A percentile compares a stretch with the other conserved stretches of the same genome.
Evolutionary conservation across 2,888 invertebrate genomes (phyloP).

Genomic region (Sesia apiformis): DNA sequence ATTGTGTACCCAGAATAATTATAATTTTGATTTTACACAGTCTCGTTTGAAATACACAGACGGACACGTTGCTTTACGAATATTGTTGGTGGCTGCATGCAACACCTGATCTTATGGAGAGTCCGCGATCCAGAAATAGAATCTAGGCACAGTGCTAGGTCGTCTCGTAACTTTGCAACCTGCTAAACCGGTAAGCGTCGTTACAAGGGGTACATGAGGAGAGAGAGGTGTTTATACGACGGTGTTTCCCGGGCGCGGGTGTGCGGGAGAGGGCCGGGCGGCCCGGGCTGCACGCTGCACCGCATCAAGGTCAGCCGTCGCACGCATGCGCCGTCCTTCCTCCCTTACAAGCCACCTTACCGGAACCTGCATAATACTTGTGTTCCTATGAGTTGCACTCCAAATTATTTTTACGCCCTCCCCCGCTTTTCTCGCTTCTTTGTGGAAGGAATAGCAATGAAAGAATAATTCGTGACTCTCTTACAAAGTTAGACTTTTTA

Average conservation of each 20-base stretch:
- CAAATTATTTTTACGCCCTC: constrained; percentile 28
- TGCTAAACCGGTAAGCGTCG: constrained; percentile 66
- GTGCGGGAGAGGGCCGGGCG: constrained; percentile 17
- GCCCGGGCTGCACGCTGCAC: constrained; percentile 64
- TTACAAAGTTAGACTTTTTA: no score
- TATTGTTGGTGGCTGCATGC: background rate
- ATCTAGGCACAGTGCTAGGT: constrained; percentile 34
- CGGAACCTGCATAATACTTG: constrained; percentile 43
- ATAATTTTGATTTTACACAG: no score
- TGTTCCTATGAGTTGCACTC: constrained; percentile 49
- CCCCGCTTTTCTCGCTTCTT: constrained; percentile 3
- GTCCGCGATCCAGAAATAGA: constrained; percentile 49
- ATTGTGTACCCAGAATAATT: no score
- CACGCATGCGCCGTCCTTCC: constrained; percentile 58
- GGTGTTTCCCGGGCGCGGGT: constrained; percentile 32
- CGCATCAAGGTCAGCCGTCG: constrained; percentile 66
- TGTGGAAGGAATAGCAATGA: no score
- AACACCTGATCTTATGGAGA: constrained; percentile 22
- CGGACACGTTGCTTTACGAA: no score
- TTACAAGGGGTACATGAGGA: constrained; percentile 36
- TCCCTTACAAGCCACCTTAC: constrained; percentile 17
- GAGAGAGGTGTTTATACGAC: constrained; percentile 31
- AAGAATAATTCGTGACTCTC: no score
- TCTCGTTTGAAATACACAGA: no score
- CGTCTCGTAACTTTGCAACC: constrained; percentile 35